Percentiles rank a stretch among this genome's conserved stretches.
Conservation (phyloP, 53 echinoderm and acorn worm species). For the Antedon mediterranea region DNA sequence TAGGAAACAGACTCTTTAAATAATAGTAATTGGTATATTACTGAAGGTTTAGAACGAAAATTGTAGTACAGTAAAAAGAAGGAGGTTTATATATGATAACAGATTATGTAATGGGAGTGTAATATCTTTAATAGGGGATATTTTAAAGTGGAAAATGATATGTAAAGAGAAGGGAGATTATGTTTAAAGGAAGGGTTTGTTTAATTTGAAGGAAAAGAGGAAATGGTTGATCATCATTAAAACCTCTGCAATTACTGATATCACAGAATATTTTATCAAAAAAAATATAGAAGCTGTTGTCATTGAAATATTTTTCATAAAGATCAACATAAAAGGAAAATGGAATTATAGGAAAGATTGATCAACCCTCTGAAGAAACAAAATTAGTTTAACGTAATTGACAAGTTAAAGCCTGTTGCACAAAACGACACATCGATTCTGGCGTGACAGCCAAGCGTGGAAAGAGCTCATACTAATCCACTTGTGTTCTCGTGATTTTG, state of each 20-base stretch:
- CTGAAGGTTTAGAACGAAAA: too few relatives aligned
- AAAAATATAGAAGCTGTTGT: not conserved
- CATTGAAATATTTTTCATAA: not conserved
- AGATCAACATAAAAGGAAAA: not conserved
- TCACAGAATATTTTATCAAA: not conserved
- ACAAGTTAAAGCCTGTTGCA: not conserved
- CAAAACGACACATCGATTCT: not conserved
- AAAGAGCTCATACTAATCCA: not conserved
- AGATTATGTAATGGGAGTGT: too few relatives aligned
- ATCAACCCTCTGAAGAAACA: not conserved
- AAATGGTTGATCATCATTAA: too few relatives aligned
- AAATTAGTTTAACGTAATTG: not conserved
- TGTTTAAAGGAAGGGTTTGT: too few relatives aligned
- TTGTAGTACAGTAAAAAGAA: too few relatives aligned
- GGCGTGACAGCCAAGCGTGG: not conserved
- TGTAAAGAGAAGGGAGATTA: too few relatives aligned
- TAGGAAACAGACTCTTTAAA: too few relatives aligned
- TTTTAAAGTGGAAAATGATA: too few relatives aligned
- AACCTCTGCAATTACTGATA: not conserved
- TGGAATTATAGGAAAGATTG: not conserved
- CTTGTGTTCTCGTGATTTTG: not conserved
- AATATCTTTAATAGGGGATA: too few relatives aligned
- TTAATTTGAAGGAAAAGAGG: too few relatives aligned
- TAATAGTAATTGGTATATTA: too few relatives aligned
- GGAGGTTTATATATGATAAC: too few relatives aligned